phyloP scores from a whole-genome alignment of 2,113 vertebrate species.

The Pseudopipra pipra region DNA sequence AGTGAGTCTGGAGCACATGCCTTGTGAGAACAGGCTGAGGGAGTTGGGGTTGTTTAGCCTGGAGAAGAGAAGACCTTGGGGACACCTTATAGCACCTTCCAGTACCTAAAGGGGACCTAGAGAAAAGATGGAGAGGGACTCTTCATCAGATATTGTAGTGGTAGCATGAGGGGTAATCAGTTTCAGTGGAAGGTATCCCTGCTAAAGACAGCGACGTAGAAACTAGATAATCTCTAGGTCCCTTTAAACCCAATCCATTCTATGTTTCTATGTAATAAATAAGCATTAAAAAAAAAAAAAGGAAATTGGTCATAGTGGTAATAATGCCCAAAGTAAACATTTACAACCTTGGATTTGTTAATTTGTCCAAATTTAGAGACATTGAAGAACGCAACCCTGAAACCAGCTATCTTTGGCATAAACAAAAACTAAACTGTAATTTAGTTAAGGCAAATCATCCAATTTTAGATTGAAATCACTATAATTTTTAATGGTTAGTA shows the following conservation, averaged over 20 bases:
- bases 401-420: neutral
- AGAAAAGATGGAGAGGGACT: neutral
- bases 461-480: neutral
- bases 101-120: neutral
- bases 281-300: neutral
- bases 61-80: neutral
- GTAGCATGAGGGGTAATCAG: rapidly evolving
- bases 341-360: neutral
- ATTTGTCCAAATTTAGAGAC: neutral
- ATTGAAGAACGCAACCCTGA: neutral
- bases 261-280: neutral
- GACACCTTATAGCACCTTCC: neutral
- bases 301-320: neutral
- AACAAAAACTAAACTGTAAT: neutral
- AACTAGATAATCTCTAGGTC: neutral
- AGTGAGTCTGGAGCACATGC: neutral
- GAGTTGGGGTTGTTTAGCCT: neutral
- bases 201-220: rapidly evolving
- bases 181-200: neutral
- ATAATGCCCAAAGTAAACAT: neutral
- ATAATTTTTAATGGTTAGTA: neutral
- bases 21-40: neutral
- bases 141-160: neutral
- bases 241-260: neutral
- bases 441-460: neutral